Evolutionary conservation across 1,140 invertebrate species (phyloP), one percentile per base, ranked within the genome.

Genomic region (Sinonovacula constricta): DNA sequence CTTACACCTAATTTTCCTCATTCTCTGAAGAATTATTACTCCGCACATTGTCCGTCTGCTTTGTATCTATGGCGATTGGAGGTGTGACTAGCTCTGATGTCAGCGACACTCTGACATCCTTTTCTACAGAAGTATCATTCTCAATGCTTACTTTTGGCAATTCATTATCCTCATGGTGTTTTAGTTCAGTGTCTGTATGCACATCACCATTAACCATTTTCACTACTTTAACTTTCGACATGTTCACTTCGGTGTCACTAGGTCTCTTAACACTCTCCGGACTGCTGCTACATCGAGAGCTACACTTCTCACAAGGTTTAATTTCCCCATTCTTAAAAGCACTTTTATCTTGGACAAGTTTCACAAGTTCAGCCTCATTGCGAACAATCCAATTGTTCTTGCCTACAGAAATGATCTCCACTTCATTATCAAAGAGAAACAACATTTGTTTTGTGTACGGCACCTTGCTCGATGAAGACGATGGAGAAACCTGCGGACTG

Each of bases 341-440:
- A 18, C 57, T 49, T n/a, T 60, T 69, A 22, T 67, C 69, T 53
- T 75, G 67, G 3, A 81, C 82, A n/a, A 84, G 59, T 45, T 72
- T 69, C n/a, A 78, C 84, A 24, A 89, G 62, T 66, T 89, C 86
- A 30, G 82, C 63, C 59, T 89, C 88, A 77, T 89, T 88, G 51
- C 87, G 79, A 0, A 88, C 85, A 76, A 89, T 86, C 88, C 88
- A 89, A 30, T 86, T 83, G 51, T 88, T 85, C 60, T 86, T 88
- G 14, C 86, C 88, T 4, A 89, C 88, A 51, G 85, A 85, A 30
- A 89, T 88, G 26, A 89, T 89, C 79, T 89, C 88, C n/a, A 88
- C 76, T 60, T 87, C 86, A 51, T 86, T 84, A 66, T 84, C 85
- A 80, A 89, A 87, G 5, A 89, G 22, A 33, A 68, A 77, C 18